Conservation (phyloP, 2,797 vertebrate species). For the Tapera naevia region DNA sequence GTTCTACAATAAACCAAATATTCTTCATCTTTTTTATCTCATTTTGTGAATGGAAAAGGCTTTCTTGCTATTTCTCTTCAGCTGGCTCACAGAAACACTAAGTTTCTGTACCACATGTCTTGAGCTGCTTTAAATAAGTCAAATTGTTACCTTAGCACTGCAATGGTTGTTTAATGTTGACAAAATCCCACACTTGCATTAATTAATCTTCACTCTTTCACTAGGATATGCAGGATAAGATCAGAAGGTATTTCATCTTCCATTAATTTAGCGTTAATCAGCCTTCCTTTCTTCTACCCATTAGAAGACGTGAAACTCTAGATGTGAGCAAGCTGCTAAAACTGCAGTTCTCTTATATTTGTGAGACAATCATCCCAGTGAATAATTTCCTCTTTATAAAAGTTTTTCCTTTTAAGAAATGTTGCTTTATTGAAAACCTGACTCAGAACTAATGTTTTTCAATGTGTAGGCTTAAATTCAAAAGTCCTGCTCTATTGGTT, state of each 20-base stretch:
- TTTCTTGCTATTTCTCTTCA: not conserved
- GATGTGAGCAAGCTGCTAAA: not conserved
- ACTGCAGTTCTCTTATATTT: not conserved
- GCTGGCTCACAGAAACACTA: not conserved
- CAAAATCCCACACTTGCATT: not conserved
- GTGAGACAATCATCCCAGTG: not conserved
- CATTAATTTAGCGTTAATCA: not conserved
- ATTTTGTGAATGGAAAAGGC: not conserved
- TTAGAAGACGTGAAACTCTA: not conserved
- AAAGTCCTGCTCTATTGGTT: not conserved
- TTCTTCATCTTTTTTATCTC: not conserved
- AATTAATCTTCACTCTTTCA: not conserved
- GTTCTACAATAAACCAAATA: not conserved
- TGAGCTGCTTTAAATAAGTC: not conserved
- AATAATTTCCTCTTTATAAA: not conserved
- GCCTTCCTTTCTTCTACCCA: not conserved
- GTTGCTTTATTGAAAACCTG: not conserved
- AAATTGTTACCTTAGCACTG: not conserved
- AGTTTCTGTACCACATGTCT: not conserved
- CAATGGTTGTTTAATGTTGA: not conserved
- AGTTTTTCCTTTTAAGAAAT: not conserved
- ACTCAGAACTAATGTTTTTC: not conserved
- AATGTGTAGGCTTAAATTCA: not conserved
- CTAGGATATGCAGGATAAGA: not conserved
- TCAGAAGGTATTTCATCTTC: not conserved